phyloP scores from a whole-genome alignment of 2,888 invertebrate species.

The Cantharis nigra region DNA sequence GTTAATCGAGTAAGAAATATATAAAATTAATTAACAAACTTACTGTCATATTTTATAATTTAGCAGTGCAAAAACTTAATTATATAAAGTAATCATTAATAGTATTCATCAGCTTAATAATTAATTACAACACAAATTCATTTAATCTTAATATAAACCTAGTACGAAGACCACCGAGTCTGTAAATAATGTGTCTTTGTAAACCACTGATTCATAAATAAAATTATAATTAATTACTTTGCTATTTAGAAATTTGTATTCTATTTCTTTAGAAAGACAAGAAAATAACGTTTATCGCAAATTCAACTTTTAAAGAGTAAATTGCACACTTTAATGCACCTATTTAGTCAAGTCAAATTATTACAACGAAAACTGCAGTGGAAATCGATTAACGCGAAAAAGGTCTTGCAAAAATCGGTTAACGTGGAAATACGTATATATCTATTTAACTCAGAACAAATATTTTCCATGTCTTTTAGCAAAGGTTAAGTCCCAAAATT shows the following conservation, averaged over 20 bases:
- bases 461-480: no score
- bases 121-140: conserved; percentile 12
- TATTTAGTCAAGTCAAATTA: no score
- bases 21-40: conserved; percentile 13
- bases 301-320: not conserved
- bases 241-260: conserved; percentile 12
- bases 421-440: no score
- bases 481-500: no score
- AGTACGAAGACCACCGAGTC: conserved; percentile 5
- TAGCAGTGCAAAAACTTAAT: conserved; percentile 11
- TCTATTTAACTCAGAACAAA: no score
- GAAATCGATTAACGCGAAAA: no score
- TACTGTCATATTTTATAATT: conserved; percentile 15
- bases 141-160: conserved; percentile 17
- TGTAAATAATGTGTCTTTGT: conserved; percentile 13
- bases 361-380: no score
- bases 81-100: conserved; percentile 15
- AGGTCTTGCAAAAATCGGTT: no score
- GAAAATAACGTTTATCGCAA: not conserved
- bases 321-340: no score
- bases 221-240: conserved; percentile 18
- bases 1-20: not conserved
- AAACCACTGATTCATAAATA: conserved; percentile 13
- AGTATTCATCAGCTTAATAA: conserved; percentile 11
- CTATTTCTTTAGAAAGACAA: not conserved